Evolutionary conservation across 2,113 vertebrate genomes (phyloP), one percentile per base, ranked within the genome.

Genomic region (Trogon surrucura): DNA sequence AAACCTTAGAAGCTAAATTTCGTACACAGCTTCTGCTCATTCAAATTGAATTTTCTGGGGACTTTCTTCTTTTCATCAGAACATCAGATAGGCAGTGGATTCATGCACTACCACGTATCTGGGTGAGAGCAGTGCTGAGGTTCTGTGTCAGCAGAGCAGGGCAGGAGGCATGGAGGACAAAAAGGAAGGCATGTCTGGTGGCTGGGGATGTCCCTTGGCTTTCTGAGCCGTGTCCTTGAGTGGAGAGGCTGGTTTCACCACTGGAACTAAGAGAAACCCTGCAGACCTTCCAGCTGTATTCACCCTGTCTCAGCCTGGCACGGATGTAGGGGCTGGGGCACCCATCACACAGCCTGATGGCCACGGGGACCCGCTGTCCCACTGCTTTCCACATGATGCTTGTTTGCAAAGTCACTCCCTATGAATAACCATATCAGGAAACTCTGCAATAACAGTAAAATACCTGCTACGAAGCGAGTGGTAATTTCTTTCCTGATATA

Each of bases 401-500:
- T 17, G 0, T 62, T 38, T 18, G 64, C 50, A 65, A 87, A 77
- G 41, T 14, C 2, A 0, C 27, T 84, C 36, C 41, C 36, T 57
- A 6, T 1, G 21, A 41, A 58, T 11, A 61, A 86, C 21, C 0
- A 0, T 16, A 3, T 51, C 36, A 27, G 73, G 73, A 85, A 94
- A 20, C 70, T 34, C 66, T 34, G 80, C 87, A 93, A 26, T 47
- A 91, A 64, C 50, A 77, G 41, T 81, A 85, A 93, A 95, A 85
- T 41, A 89, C 77, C 78, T 82, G 80, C 89, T 66, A 30, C 10
- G 45, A 50, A 85, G 54, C 1, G 1, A 87, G 80, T 27, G 47
- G 87, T 70, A 92, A 97, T 95, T 96, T 94, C 78, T 87, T 87
- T 85, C 70, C 66, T 2, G 4, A 4, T 73, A 91, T 77, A 95